Base-by-base conservation (phyloP, 2,797 vertebrate species). In the Cossypha niveicapilla region DNA sequence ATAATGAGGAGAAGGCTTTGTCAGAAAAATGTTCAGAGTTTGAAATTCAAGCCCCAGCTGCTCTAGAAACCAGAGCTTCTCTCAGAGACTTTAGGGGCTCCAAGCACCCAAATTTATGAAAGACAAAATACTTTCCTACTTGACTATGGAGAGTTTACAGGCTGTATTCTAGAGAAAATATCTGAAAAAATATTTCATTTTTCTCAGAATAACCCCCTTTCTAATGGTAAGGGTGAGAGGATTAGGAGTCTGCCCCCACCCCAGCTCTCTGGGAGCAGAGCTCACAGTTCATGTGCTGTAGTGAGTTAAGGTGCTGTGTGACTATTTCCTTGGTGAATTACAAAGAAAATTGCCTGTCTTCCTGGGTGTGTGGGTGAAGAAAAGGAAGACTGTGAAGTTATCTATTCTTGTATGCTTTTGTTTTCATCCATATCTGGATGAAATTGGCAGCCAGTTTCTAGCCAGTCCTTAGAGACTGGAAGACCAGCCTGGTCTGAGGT, bases 261-360 rank as follows among this genome's bases (percentile, higher is more conserved):
- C 13, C 16, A 35, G 54, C 42, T 84, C 27, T 7, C 53, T 61
- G 42, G 37, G 15, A 27, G 13, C 30, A 71, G 19, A 68, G 28
- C 11, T 83, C 27, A 74, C 18, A 10, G 27, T 28, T 53, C 1
- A 1, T 28, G 16, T 41, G 35, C 50, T 66, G 19, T 23, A 54
- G 12, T 9, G 21, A 21, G 17, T 41, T 73, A 45, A 42, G n/a
- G 18, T 48, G 30, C 18, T 63, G 41, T 90, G 28, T 0, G 0
- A 60, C 11, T 76, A 35, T 70, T 90, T 79, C 41, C 44, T 50
- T 37, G 16, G 11, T 45, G 50, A 93, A 57, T 61, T 62, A 66
- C 18, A 62, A 86, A 54, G 73, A 84, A 84, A 88, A 70, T 42
- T 73, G 2, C 15, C 63, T 35, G 22, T 35, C 66, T 44, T 79